A percentile compares a stretch with the other conserved stretches of the same genome.
Evolutionary conservation across 2,113 vertebrate species (phyloP).

Genomic region (Hippocampus zosterae): DNA sequence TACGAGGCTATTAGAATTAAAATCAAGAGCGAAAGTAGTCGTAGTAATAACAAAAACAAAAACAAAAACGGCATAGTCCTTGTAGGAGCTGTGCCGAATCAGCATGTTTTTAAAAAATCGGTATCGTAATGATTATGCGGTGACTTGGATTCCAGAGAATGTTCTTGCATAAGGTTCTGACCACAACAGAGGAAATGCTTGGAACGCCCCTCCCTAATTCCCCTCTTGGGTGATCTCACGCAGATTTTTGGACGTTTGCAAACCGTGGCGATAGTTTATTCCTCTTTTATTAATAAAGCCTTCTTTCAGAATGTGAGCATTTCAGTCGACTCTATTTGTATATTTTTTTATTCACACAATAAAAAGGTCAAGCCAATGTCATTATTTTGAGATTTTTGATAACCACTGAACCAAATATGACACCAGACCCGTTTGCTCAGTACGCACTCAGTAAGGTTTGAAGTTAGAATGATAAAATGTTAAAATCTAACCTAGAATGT

Average conservation of each 20-base stretch:
- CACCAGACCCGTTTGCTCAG: too few relatives aligned
- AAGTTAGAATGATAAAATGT: background rate
- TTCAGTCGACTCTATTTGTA: background rate
- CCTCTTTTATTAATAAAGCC: background rate
- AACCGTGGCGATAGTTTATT: too few relatives aligned
- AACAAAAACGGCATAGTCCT: background rate
- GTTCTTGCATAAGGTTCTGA: background rate
- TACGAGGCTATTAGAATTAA: background rate
- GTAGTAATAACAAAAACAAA: background rate
- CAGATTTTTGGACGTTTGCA: background rate
- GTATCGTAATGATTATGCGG: background rate
- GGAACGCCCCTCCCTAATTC: constrained; percentile 3
- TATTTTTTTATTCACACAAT: background rate
- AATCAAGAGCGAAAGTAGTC: background rate
- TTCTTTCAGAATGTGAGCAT: background rate
- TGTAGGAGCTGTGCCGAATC: background rate
- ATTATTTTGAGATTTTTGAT: too few relatives aligned
- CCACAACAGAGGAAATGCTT: constrained; percentile 4
- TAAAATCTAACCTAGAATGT: background rate
- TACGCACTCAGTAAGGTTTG: too few relatives aligned
- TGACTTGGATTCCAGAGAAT: background rate
- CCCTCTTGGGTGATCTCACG: background rate
- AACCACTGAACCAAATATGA: too few relatives aligned
- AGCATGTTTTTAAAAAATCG: background rate
- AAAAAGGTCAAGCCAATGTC: background rate